A percentile compares a stretch with the other conserved stretches of the same genome.
These are phyloP conservation scores for Mystacornis crossleyi DNA, from an alignment of 2,113 vertebrate species.

Conservation along the genomic window DNA sequence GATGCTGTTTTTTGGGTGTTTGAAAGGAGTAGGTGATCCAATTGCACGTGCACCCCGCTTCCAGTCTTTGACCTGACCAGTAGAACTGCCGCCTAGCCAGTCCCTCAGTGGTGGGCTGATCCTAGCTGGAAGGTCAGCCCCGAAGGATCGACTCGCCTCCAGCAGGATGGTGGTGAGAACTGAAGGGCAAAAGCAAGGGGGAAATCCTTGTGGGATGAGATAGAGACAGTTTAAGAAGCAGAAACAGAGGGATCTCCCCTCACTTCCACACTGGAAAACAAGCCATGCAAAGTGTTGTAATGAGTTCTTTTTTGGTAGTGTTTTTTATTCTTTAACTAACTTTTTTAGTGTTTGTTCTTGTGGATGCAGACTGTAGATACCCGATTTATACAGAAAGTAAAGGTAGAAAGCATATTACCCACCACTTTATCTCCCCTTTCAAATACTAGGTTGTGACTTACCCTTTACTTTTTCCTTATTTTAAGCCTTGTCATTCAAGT, in stretches of 20 bases:
- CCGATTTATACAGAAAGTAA: neutral
- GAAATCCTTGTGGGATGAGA: neutral
- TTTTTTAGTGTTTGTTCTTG: no score
- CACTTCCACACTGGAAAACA: neutral
- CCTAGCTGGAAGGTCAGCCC: neutral
- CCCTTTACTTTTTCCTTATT: neutral
- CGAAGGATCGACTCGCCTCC: neutral
- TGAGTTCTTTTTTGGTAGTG: neutral
- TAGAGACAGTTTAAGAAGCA: neutral
- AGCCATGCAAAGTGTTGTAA: neutral
- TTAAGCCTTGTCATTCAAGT: neutral
- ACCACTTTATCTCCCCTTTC: neutral
- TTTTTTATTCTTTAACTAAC: no score
- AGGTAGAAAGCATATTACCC: neutral
- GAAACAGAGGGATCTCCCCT: neutral
- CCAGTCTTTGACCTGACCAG: neutral
- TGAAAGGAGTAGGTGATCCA: neutral
- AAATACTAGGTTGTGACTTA: neutral
- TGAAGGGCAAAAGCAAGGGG: neutral
- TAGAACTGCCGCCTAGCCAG: neutral
- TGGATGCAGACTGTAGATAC: neutral
- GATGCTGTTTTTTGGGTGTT: neutral
- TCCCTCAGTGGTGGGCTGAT: neutral
- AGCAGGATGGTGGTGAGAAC: neutral
- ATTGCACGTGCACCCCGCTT: neutral